A percentile compares a stretch with the other conserved stretches of the same genome.
These are phyloP conservation scores for Priocnemis perturbator DNA, from an alignment of 2,888 invertebrate genomes.

Conservation along the genomic window DNA sequence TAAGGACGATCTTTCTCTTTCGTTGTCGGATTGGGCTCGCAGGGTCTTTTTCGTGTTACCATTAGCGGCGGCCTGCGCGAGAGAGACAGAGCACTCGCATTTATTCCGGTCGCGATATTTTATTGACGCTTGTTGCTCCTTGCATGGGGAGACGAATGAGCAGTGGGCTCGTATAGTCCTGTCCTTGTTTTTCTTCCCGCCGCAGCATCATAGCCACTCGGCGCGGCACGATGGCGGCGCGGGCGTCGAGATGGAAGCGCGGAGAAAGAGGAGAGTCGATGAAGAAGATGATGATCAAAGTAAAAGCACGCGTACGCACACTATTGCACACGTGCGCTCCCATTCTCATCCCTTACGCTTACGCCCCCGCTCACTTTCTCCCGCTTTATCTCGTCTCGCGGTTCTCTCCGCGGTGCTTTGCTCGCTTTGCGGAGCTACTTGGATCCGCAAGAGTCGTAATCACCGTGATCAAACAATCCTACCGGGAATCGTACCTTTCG, in stretches of 20 bases:
- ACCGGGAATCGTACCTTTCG: constrained; percentile 42
- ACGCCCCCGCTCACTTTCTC: not conserved
- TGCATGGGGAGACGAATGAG: constrained; percentile 18
- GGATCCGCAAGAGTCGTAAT: constrained; percentile 58
- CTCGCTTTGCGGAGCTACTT: constrained; percentile 45
- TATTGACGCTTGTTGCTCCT: constrained; percentile 31
- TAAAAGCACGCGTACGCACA: not conserved
- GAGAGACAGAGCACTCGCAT: constrained; percentile 18
- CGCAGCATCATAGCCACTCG: not conserved
- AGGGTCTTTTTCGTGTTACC: constrained; percentile 10
- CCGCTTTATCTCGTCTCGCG: constrained; percentile 29
- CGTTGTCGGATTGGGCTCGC: constrained; percentile 17
- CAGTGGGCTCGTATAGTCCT: not conserved
- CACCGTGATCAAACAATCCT: constrained; percentile 69
- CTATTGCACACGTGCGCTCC: not conserved
- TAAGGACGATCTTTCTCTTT: not conserved
- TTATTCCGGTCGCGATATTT: constrained; percentile 38
- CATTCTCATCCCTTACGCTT: not conserved
- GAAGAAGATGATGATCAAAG: constrained; percentile 6
- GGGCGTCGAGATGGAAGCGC: not conserved
- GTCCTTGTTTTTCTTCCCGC: not conserved
- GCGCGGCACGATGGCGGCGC: too few species aligned
- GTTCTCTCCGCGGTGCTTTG: constrained; percentile 35
- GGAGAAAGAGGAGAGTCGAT: not conserved
- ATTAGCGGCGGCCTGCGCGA: not conserved